Evolutionary conservation across 2,888 invertebrate species (phyloP), one percentile per base, ranked within the genome.

Genomic region (Ferrisia virgata): DNA sequence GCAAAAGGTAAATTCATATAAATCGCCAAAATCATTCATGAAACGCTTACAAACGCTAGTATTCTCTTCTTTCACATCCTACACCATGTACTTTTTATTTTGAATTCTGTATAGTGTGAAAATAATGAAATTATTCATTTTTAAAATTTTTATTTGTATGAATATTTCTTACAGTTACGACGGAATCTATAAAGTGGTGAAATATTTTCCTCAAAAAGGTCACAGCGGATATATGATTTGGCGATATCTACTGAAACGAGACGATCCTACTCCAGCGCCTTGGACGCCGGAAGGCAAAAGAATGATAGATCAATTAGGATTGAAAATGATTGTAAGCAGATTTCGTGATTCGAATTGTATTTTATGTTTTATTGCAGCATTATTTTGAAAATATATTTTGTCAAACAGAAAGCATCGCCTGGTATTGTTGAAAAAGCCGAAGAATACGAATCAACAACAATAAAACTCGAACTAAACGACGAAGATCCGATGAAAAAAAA

Each of bases 181-280:
- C 87, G 96, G 96, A 0, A 92, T 95, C 82, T 96, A 96, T 88
- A 96, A 96, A 89, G 93, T 96, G 0, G 93, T 94, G 0, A 94
- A 93, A 87, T 96, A 95, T 88, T 95, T 93, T 89, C 93, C 93
- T 0, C 93, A 93, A 88, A 92, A 91, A 85, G 95, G 95, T 0
- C 90, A 93, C 87, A 93, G 94, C 1, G 95, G 95, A 0, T 95
- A 92, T 87, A 90, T 91, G 9, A 94, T 96, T 36, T 96, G 95
- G 95, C 92, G 94, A 85, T 96, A 94, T 88, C 88, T 93, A 47
- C 88, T 96, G 85, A 89, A 93, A 72, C 89, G 96, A 82, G 96
- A 96, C 88, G 96, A 96, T 88, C 92, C 93, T 0, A 89, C 87
- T 2, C 94, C 95, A 0, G 93, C 95, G 5, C 95, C 96, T 0